Conservation (phyloP, 2,113 vertebrate species). For the Corydoras maculifer region DNA sequence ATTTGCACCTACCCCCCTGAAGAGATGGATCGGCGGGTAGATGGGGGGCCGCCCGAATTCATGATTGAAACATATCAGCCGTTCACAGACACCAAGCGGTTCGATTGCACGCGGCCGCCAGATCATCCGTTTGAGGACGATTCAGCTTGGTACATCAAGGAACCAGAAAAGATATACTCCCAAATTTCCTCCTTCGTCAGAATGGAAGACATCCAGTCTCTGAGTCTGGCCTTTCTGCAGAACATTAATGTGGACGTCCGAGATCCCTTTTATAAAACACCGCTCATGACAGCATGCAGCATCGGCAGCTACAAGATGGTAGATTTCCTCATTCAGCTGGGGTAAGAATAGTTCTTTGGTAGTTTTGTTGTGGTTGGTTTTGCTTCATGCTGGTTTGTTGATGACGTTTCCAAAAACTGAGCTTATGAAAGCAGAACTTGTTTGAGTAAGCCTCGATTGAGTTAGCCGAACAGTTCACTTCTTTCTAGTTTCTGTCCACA, state of each 20-base stretch:
- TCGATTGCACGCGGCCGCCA: conserved; percentile 57
- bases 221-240: conserved; percentile 71
- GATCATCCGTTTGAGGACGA: conserved; percentile 74
- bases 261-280: conserved; percentile 76
- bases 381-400: too few relatives aligned
- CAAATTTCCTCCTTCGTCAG: conserved; percentile 70
- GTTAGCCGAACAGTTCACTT: too few relatives aligned
- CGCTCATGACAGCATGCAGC: conserved; percentile 73
- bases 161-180: conserved; percentile 56
- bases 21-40: neutral
- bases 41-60: conserved; percentile 60
- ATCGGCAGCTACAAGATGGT: conserved; percentile 65
- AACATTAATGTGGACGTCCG: conserved; percentile 68
- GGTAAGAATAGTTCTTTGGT: conserved; percentile 50
- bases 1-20: conserved; percentile 64
- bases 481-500: too few relatives aligned
- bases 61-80: conserved; percentile 67
- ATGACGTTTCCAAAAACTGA: too few relatives aligned
- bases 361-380: too few relatives aligned
- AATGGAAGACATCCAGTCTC: conserved; percentile 68
- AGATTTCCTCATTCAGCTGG: conserved; percentile 69
- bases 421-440: too few relatives aligned
- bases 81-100: conserved; percentile 47
- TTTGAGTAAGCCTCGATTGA: too few relatives aligned
- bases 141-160: conserved; percentile 74